Conservation (phyloP, 2,113 vertebrate genomes). For the Melanerpes aurifrons region DNA sequence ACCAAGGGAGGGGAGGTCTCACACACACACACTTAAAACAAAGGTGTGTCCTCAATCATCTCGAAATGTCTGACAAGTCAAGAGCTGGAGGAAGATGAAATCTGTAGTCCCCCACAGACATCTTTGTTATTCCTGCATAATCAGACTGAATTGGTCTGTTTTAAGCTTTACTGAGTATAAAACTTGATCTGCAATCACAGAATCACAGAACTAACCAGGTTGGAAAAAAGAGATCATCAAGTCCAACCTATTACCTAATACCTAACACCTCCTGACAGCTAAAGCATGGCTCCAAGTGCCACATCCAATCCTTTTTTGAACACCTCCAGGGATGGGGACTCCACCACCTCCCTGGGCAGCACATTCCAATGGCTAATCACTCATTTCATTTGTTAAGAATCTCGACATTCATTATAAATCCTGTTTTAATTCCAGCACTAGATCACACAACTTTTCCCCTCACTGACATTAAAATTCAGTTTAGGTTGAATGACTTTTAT, state of each 20-base stretch:
- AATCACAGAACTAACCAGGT: too few relatives aligned
- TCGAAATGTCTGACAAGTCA: background rate
- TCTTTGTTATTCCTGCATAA: background rate
- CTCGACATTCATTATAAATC: background rate
- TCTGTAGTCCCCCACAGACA: background rate
- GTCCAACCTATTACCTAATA: too few relatives aligned
- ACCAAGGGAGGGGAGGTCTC: background rate
- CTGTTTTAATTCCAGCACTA: background rate
- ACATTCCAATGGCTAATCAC: too few relatives aligned
- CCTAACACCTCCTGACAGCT: too few relatives aligned
- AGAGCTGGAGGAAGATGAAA: background rate
- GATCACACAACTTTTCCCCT: background rate
- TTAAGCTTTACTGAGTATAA: background rate
- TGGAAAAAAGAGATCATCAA: too few relatives aligned
- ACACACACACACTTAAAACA: background rate
- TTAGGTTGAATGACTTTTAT: background rate
- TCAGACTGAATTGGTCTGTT: background rate
- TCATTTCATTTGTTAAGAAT: background rate
- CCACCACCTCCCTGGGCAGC: too few relatives aligned
- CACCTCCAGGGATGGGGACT: too few relatives aligned
- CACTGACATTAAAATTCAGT: background rate
- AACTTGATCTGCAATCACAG: background rate
- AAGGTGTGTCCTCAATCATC: background rate
- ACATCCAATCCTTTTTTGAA: too few relatives aligned
- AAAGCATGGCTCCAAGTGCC: too few relatives aligned